Percentiles rank a stretch among this genome's conserved stretches.
Conservation (phyloP, 2,797 vertebrate genomes). For the Lemur catta region DNA sequence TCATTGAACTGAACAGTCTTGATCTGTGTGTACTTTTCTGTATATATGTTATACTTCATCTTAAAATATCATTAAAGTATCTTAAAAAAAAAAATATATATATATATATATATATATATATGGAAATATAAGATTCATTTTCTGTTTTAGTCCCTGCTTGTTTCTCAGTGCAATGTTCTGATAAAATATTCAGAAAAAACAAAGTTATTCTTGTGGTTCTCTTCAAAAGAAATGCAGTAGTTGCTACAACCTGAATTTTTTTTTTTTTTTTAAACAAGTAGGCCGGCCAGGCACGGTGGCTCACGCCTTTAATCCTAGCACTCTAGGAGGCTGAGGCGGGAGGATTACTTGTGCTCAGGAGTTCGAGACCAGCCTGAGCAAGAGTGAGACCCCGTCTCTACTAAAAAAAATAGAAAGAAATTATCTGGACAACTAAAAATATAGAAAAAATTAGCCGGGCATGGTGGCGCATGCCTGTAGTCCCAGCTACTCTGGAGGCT, state of each 20-base stretch:
- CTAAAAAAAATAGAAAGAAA: too few species aligned
- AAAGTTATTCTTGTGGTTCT: not conserved
- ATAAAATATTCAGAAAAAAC: not conserved
- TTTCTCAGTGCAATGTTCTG: slow-evolving; percentile 1
- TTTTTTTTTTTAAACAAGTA: not conserved
- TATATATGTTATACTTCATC: not conserved
- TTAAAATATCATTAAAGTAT: not conserved
- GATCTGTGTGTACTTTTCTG: not conserved
- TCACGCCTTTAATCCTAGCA: too few species aligned
- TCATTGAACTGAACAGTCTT: not conserved
- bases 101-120: not conserved
- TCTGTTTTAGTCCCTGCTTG: not conserved
- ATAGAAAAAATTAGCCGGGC: too few species aligned
- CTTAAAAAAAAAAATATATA: not conserved
- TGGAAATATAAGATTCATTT: not conserved
- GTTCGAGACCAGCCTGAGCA: too few species aligned
- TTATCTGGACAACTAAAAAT: too few species aligned
- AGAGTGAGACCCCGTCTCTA: too few species aligned
- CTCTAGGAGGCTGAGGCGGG: too few species aligned
- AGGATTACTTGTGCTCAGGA: too few species aligned
- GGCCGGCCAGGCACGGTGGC: too few species aligned
- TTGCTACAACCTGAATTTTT: not conserved
- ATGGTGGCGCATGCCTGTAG: too few species aligned
- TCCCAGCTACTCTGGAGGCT: too few species aligned
- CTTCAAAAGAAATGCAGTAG: not conserved